phyloP scores from a whole-genome alignment of 2,113 vertebrate species.

The Leptobrachium ailaonicum region DNA sequence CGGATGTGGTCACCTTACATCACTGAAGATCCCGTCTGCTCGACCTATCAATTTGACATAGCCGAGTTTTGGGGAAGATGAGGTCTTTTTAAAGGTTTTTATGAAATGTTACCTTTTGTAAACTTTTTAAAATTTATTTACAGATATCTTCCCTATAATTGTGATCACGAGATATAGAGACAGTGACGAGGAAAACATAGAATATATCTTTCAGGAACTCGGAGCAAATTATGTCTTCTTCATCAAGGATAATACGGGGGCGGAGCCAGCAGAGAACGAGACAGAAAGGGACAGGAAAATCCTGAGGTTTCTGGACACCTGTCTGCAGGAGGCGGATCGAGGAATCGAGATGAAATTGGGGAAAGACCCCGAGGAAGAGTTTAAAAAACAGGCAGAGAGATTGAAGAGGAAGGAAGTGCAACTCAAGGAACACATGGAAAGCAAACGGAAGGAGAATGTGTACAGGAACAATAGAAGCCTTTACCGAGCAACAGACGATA shows the following conservation, averaged over 20 bases:
- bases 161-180: neutral
- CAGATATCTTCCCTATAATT: constrained; percentile 16
- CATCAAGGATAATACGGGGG: constrained; percentile 1
- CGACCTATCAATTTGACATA: no score
- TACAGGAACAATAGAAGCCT: neutral
- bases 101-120: no score
- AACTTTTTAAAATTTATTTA: neutral
- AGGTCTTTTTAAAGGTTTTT: no score
- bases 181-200: neutral
- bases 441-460: neutral
- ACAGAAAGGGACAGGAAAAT: neutral
- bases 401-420: no score
- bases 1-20: no score
- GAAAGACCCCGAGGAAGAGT: neutral
- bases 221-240: neutral
- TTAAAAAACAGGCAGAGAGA: no score
- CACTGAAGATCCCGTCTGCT: no score
- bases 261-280: neutral
- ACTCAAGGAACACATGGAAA: neutral
- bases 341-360: no score
- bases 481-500: no score
- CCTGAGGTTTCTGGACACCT: neutral
- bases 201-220: neutral
- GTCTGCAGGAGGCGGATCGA: neutral
- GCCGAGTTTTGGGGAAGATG: no score